These are phyloP conservation scores for Microplitis mediator DNA, from an alignment of 1,140 invertebrate species.

Conservation along the genomic window DNA sequence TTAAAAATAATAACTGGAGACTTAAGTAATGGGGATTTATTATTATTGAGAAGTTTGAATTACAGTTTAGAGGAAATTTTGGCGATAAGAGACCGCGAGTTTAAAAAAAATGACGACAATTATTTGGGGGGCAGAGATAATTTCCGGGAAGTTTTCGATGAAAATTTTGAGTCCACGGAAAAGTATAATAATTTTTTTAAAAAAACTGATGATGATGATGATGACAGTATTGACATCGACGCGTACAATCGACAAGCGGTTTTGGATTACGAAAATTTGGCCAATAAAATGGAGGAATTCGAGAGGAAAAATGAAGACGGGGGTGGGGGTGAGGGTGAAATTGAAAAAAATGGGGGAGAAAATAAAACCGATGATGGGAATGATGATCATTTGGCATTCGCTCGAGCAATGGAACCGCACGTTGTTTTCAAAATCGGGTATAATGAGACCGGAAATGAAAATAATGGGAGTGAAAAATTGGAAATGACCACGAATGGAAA, in stretches of 20 bases:
- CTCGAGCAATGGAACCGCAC: constrained; percentile 50
- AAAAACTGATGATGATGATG: constrained; percentile 19
- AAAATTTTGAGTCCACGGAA: constrained; percentile 24
- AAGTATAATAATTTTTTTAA: constrained; percentile 10
- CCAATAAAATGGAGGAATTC: constrained; percentile 29
- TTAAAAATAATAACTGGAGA: constrained; percentile 56
- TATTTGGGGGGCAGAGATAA: constrained; percentile 4
- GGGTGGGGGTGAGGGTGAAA: no score
- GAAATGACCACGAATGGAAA: neutral
- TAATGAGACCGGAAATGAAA: constrained; percentile 52
- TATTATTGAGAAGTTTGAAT: constrained; percentile 54
- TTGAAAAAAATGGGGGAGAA: neutral
- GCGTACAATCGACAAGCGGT: constrained; percentile 53
- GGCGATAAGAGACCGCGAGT: constrained; percentile 53
- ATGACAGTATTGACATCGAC: constrained; percentile 45
- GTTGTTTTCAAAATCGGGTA: constrained; percentile 57
- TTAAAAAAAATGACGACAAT: constrained; percentile 39
- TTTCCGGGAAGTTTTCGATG: constrained; percentile 19
- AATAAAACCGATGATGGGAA: neutral
- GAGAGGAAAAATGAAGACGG: neutral
- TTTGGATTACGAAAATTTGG: constrained; percentile 54
- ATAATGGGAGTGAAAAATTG: constrained; percentile 45
- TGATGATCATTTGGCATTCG: constrained; percentile 39
- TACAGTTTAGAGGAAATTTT: constrained; percentile 52
- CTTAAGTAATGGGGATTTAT: constrained; percentile 47